Evolutionary conservation across 2,888 invertebrate genomes (phyloP), one percentile per base, ranked within the genome.

Genomic region (Eugnorisma glareosa): DNA sequence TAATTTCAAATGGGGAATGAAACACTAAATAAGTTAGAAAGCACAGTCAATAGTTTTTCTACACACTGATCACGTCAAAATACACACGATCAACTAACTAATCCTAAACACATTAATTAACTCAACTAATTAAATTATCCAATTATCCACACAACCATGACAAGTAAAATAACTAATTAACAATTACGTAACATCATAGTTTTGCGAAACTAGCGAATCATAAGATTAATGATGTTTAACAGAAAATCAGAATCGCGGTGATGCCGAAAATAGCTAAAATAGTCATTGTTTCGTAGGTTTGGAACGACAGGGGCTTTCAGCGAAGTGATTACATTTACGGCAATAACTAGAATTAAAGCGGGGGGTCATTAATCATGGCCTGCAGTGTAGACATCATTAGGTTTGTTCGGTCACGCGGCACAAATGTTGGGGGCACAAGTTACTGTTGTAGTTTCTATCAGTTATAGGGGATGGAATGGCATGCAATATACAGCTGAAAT

Each of bases 301-400:
- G 43, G 40, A 61, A 71, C 71, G 54, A 59, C 71, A 31, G 81
- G 81, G 84, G 87, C 90, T 91, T 92, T 92, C 89, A 86, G 73
- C 88, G 85, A 73, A 88, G 89, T 92, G 91, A 92, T 94, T 94
- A 92, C 93, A 93, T 93, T 93, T 91, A 89, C 92, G 77, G 75
- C 77, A 93, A 94, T 94, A 94, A 94, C 92, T 91, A 86, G 92
- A 93, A 94, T 94, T 94, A 94, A 94, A 93, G 66, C 67, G 84
- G 75, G 81, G 83, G 72, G 68, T 86, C 91, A 94, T 94, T 94
- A 93, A 94, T 94, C 94, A 94, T 89, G 82, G 79, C 79, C 63
- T 31, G 76, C 79, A 89, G 88, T 88, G 88, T 89, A 88, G 89
- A 90, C 90, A 89, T 92, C 92, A 92, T 93, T 92, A 92, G 90